Evolutionary conservation across 1,140 invertebrate species (phyloP), one percentile per base, ranked within the genome.

Genomic region (Cyrtorhinus lividipennis): DNA sequence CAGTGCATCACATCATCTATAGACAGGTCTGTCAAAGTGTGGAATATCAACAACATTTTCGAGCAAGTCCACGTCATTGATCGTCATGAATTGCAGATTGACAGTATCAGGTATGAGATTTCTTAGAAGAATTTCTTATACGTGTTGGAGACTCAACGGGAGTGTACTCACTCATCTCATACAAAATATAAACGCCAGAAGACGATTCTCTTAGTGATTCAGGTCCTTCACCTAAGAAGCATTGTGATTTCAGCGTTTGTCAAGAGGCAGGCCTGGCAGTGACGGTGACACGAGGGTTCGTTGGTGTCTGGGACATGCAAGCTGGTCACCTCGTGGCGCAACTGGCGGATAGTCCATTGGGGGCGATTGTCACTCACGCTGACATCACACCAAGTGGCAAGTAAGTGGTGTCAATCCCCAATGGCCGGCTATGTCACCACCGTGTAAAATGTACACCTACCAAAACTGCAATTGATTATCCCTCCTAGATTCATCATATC

Each of bases 41-140:
- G 95, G 95, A 98, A 98, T 74, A 95, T 98, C 64, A 95, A 98
- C 71, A 98, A 98, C 71, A 97, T 98, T 69, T 94, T 95, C 71
- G 93, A 98, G 72, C 92, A 97, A 77, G 93, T 98, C 2, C 90
- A 97, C 72, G 87, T 91, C 18, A 94, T 99, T 66, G 91, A 98
- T 70, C 78, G 94, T 56, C 92, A 97, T 72, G 95, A 98, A 72
- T 76, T 97, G 57, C 92, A 94, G 68, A 92, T 98, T 62, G 94
- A 98, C 74, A 84, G 86, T 23, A 88, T 98, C 23, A 85, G 86
- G 85, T 88, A 74, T 30, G 23, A 27, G 18, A 8, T n/a, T n/a
- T n/a, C n/a, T 44, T 44, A n/a, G n/a, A n/a, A n/a, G n/a, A n/a
- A n/a, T n/a, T n/a, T n/a, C n/a, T n/a, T n/a, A n/a, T n/a, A n/a